A percentile compares a stretch with the other conserved stretches of the same genome.
Conservation (phyloP, 2,888 invertebrate species). For the Synergus gifuensis region DNA sequence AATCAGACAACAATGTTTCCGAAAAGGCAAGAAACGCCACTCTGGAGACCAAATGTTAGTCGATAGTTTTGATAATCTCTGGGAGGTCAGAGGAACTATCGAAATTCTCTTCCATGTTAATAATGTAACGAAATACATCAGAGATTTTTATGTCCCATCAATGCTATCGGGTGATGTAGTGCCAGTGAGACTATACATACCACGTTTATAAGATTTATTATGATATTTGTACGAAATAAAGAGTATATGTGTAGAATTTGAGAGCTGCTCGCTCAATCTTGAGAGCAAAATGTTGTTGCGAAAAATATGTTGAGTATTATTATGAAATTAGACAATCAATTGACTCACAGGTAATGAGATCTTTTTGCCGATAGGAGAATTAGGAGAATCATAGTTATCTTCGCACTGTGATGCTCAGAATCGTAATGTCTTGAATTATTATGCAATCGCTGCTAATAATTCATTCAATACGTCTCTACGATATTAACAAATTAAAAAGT, state of each 20-base stretch:
- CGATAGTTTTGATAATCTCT: slow-evolving; percentile 36
- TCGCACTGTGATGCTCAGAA: slow-evolving; percentile 55
- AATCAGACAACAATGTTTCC: slow-evolving; percentile 59
- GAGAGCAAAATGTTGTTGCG: slow-evolving; percentile 60
- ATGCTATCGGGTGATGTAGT: slow-evolving; percentile 59
- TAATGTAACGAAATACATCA: slow-evolving; percentile 49
- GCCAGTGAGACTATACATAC: slow-evolving; percentile 66
- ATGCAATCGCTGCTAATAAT: slow-evolving; percentile 46
- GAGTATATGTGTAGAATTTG: slow-evolving; percentile 53
- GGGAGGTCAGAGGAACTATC: slow-evolving; percentile 44
- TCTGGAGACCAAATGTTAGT: slow-evolving; percentile 67
- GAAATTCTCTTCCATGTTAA: slow-evolving; percentile 59
- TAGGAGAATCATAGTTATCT: slow-evolving; percentile 51
- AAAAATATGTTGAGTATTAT: slow-evolving; percentile 66
- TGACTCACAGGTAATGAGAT: slow-evolving; percentile 61
- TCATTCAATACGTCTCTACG: slow-evolving; percentile 14
- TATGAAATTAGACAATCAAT: slow-evolving; percentile 64
- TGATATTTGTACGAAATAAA: slow-evolving; percentile 64
- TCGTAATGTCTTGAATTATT: slow-evolving; percentile 48
- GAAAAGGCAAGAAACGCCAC: slow-evolving; percentile 64
- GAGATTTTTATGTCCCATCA: slow-evolving; percentile 57
- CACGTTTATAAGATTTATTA: slow-evolving; percentile 66
- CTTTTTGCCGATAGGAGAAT: slow-evolving; percentile 56
- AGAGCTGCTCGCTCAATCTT: slow-evolving; percentile 52
- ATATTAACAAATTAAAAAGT: slow-evolving; percentile 47